Conservation (phyloP, 2,888 invertebrate genomes). For the Stramonita haemastoma region DNA sequence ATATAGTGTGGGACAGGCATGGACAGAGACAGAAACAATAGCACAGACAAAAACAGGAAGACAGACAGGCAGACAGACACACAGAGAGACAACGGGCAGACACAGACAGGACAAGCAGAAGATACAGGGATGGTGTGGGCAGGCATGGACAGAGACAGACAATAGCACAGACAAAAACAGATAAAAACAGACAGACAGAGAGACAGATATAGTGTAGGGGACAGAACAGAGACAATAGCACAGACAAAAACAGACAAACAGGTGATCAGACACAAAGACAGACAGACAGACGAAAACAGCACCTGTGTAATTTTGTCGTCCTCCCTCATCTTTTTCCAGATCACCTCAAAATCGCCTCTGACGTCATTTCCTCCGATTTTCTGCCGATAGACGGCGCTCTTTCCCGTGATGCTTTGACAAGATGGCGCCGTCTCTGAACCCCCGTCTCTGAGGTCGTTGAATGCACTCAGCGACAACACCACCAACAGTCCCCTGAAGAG, state of each 20-base stretch:
- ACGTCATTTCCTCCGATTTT: constrained; percentile 10
- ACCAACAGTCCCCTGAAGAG: neutral
- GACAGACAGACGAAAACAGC: neutral
- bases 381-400: neutral
- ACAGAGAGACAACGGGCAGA: too few species aligned
- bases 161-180: neutral
- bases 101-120: too few species aligned
- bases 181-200: too few species aligned
- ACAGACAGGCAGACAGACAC: too few species aligned
- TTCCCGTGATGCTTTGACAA: neutral
- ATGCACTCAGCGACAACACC: neutral
- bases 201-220: too few species aligned
- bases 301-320: neutral
- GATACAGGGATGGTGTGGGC: too few species aligned
- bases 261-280: neutral
- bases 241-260: neutral
- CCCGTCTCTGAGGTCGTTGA: neutral
- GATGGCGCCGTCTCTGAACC: neutral
- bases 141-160: too few species aligned
- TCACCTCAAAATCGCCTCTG: neutral
- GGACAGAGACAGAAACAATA: neutral
- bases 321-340: neutral
- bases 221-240: too few species aligned
- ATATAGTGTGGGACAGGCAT: neutral
- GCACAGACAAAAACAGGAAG: neutral